These are phyloP conservation scores for Drymodes brunneopygia DNA, from an alignment of 2,113 vertebrate genomes.

Conservation along the genomic window DNA sequence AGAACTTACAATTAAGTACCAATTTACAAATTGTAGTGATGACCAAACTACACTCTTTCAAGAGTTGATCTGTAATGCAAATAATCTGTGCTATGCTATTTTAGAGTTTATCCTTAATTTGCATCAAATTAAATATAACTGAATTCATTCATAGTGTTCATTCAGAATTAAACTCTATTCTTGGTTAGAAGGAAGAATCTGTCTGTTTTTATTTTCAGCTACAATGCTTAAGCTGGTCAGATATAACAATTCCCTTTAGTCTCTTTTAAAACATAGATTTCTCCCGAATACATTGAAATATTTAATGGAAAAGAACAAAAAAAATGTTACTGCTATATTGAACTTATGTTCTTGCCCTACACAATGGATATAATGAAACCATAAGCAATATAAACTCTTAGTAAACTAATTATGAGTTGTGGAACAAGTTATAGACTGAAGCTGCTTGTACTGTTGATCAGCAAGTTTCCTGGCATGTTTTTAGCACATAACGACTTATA, in stretches of 20 bases:
- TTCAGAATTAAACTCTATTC: not conserved
- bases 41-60: not conserved
- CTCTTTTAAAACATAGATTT: not conserved
- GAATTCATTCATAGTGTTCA: not conserved
- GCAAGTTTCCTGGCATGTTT: not conserved
- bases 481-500: not conserved
- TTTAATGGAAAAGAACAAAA: not conserved
- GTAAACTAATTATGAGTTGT: not conserved
- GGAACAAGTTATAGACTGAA: not conserved
- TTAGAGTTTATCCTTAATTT: not conserved
- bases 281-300: not conserved
- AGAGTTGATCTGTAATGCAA: not conserved
- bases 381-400: not conserved
- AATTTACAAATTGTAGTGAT: not conserved
- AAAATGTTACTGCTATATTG: not conserved
- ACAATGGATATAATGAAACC: not conserved
- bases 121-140: not conserved
- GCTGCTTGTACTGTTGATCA: not conserved
- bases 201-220: not conserved
- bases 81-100: not conserved
- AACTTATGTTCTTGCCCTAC: not conserved
- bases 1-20: not conserved
- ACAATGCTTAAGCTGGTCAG: not conserved
- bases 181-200: not conserved
- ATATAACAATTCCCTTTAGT: not conserved